phyloP scores from a whole-genome alignment of 2,113 vertebrate species.

The Siniperca knerii region DNA sequence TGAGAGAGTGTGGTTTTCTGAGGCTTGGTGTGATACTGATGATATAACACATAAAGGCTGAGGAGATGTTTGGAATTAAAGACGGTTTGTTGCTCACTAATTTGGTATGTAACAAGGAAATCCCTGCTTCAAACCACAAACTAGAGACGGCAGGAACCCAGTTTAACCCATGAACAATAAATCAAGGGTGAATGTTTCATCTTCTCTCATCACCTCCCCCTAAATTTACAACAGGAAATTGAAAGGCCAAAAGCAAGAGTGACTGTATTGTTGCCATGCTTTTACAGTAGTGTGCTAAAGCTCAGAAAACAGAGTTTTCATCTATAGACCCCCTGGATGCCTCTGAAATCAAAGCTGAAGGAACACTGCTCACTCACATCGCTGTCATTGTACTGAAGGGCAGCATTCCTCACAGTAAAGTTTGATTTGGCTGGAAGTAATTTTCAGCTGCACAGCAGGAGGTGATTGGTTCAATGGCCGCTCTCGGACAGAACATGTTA shows the following conservation, averaged over 20 bases:
- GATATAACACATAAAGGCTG: not conserved
- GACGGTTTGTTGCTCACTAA: not conserved
- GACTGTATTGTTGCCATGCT: not conserved
- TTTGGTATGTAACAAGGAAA: not conserved
- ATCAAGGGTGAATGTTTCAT: not conserved
- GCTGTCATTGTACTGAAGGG: slow-evolving; percentile 28
- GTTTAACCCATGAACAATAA: slow-evolving; percentile 9
- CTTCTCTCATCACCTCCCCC: not conserved
- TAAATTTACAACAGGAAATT: not conserved
- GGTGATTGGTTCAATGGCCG: slow-evolving; percentile 53
- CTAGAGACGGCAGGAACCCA: not conserved
- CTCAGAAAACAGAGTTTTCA: not conserved
- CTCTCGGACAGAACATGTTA: slow-evolving; percentile 58
- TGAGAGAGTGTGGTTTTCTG: not conserved
- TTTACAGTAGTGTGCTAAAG: not conserved
- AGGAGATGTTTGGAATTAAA: not conserved
- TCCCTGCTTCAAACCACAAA: slow-evolving; percentile 4
- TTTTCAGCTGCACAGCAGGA: slow-evolving; percentile 65
- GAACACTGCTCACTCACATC: slow-evolving; percentile 8
- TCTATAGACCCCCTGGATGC: slow-evolving; percentile 5
- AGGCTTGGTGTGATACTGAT: not conserved
- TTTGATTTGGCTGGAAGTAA: slow-evolving; percentile 63
- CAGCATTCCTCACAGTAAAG: slow-evolving; percentile 46
- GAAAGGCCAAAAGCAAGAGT: not conserved
- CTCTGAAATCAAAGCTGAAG: slow-evolving; percentile 57